Percentiles rank a stretch among this genome's conserved stretches.
Conservation (phyloP, 1,140 invertebrate species). For the Piezodorus guildinii region DNA sequence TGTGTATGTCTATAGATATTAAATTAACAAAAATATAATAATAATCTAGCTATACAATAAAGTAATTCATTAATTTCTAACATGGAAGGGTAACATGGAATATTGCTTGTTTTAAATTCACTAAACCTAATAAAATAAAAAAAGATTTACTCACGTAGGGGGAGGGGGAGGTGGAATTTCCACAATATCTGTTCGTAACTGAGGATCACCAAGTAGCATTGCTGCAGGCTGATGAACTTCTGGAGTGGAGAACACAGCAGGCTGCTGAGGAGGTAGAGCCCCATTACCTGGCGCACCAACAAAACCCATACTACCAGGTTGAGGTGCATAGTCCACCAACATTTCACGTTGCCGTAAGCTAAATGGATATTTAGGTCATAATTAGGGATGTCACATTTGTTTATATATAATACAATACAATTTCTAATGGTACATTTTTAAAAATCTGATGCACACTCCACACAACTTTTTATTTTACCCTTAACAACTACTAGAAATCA, state of each 20-base stretch:
- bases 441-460: no score
- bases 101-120: no score
- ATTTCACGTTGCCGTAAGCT: slow-evolving; percentile 1
- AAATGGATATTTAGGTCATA: not conserved
- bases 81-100: no score
- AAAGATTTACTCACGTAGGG: slow-evolving; percentile 11
- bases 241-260: slow-evolving; percentile 40
- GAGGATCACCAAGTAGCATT: slow-evolving; percentile 26
- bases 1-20: no score
- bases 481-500: no score
- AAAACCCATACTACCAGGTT: not conserved
- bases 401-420: no score
- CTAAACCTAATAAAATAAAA: no score
- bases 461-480: no score
- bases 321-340: not conserved
- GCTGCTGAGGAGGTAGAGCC: slow-evolving; percentile 30
- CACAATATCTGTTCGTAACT: slow-evolving; percentile 27
- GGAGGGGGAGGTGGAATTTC: slow-evolving; percentile 19
- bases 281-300: not conserved
- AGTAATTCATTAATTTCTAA: no score
- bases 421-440: no score
- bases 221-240: slow-evolving; percentile 34
- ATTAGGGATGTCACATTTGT: not conserved
- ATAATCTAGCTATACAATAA: no score
- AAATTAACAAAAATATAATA: no score